These are phyloP conservation scores for Aproaerema taeniolella DNA, from an alignment of 2,888 invertebrate species.

Conservation along the genomic window DNA sequence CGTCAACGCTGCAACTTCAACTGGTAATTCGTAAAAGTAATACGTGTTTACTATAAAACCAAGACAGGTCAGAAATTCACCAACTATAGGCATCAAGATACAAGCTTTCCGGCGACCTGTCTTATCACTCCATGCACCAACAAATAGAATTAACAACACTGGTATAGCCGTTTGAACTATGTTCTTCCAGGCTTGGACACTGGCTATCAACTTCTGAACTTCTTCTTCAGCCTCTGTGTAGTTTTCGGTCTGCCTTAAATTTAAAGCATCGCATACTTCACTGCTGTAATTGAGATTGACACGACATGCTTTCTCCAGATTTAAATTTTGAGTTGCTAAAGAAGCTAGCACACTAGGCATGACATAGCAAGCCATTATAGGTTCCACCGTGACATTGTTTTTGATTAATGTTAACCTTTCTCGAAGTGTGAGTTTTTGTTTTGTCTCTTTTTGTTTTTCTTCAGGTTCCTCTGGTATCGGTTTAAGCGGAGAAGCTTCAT, in stretches of 20 bases:
- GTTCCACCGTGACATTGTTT: conserved; percentile 83
- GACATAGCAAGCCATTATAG: conserved; percentile 84
- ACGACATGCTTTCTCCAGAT: conserved; percentile 83
- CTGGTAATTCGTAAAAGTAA: conserved; percentile 84
- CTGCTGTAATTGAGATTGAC: conserved; percentile 82
- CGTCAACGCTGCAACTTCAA: conserved; percentile 86
- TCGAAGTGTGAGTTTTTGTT: conserved; percentile 37
- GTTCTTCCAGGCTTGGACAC: conserved; percentile 86
- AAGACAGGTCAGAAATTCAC: conserved; percentile 82
- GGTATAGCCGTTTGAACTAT: conserved; percentile 84
- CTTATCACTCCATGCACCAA: conserved; percentile 83
- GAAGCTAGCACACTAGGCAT: conserved; percentile 81
- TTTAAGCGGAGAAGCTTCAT: conserved; percentile 46
- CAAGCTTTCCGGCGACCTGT: conserved; percentile 80
- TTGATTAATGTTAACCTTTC: conserved; percentile 55
- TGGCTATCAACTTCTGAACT: conserved; percentile 81
- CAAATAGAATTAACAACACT: conserved; percentile 82
- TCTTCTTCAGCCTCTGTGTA: conserved; percentile 58
- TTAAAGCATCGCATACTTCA: conserved; percentile 82
- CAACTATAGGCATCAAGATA: conserved; percentile 83
- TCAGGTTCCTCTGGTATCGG: conserved; percentile 22
- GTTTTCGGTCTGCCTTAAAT: conserved; percentile 77
- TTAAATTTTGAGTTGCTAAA: conserved; percentile 88
- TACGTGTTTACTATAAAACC: conserved; percentile 84
- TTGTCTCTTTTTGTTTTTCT: conserved; percentile 25